A percentile compares a stretch with the other conserved stretches of the same genome.
Conservation (phyloP, 1,140 invertebrate species). For the Drosophila busckii region DNA sequence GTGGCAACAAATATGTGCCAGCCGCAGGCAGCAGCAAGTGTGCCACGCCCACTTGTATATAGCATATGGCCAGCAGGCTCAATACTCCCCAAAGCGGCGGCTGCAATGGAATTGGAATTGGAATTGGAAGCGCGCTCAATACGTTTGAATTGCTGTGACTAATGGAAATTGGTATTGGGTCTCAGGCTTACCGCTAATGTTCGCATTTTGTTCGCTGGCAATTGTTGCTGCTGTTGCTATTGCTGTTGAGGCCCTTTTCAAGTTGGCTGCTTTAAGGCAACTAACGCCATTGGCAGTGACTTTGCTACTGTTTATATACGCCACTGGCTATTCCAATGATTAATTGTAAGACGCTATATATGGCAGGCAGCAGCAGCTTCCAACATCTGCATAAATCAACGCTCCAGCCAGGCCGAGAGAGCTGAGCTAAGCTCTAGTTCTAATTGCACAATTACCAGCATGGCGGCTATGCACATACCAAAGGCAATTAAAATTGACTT, state of each 20-base stretch:
- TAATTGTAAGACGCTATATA: slow-evolving; percentile 55
- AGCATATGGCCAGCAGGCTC: slow-evolving; percentile 22
- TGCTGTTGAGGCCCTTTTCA: slow-evolving; percentile 36
- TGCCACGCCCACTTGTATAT: slow-evolving; percentile 6
- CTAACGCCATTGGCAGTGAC: slow-evolving; percentile 42
- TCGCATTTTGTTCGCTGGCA: slow-evolving; percentile 30
- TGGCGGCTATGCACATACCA: neutral
- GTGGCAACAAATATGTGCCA: slow-evolving; percentile 50
- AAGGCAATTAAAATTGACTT: slow-evolving; percentile 41
- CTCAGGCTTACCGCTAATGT: slow-evolving; percentile 36
- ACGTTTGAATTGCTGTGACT: no score
- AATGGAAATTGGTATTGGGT: no score
- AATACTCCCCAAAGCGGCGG: slow-evolving; percentile 33
- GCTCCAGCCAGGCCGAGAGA: slow-evolving; percentile 41
- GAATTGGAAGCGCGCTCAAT: no score
- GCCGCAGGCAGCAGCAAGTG: slow-evolving; percentile 24
- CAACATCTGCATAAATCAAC: slow-evolving; percentile 62
- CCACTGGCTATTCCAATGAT: slow-evolving; percentile 20
- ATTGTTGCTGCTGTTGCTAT: neutral
- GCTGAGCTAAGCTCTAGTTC: no score
- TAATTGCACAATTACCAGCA: slow-evolving; percentile 43
- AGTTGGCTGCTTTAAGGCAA: slow-evolving; percentile 22
- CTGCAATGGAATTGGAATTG: slow-evolving; percentile 12
- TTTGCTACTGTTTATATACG: slow-evolving; percentile 54
- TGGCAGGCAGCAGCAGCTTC: slow-evolving; percentile 57